Conservation (phyloP, 2,797 vertebrate species). For the Somateria mollissima region DNA sequence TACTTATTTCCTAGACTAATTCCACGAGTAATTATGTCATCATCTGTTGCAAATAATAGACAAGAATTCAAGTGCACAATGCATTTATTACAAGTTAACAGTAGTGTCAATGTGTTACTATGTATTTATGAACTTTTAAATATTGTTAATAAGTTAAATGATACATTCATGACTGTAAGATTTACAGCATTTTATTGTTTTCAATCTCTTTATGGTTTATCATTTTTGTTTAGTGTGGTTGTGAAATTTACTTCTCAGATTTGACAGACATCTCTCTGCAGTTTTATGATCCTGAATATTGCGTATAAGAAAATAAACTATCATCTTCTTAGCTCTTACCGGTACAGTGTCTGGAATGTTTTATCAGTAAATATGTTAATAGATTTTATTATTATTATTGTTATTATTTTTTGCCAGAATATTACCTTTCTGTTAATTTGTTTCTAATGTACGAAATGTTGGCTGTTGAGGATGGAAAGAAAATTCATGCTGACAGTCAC, state of each 20-base stretch:
- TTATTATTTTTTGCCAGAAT: background rate
- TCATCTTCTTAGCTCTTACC: background rate
- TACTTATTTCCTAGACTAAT: constrained; percentile 21
- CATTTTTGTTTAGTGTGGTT: background rate
- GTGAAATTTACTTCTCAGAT: constrained; percentile 1
- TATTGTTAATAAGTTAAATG: background rate
- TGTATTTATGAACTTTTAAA: constrained; percentile 11
- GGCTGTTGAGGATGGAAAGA: background rate
- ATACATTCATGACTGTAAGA: background rate
- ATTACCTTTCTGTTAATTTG: background rate
- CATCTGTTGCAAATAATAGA: constrained; percentile 8
- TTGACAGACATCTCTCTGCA: background rate
- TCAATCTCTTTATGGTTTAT: background rate
- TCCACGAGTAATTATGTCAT: background rate
- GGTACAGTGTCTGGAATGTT: background rate
- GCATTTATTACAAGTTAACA: background rate
- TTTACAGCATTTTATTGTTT: background rate
- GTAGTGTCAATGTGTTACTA: background rate
- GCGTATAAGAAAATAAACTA: constrained; percentile 38
- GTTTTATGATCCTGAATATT: background rate
- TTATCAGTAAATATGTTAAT: background rate
- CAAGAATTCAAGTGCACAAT: background rate
- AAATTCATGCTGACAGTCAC: background rate
- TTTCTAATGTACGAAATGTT: background rate
- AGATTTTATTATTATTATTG: too few relatives aligned